Evolutionary conservation across 2,888 invertebrate genomes (phyloP).

Genomic region (Catocala fraxini): DNA sequence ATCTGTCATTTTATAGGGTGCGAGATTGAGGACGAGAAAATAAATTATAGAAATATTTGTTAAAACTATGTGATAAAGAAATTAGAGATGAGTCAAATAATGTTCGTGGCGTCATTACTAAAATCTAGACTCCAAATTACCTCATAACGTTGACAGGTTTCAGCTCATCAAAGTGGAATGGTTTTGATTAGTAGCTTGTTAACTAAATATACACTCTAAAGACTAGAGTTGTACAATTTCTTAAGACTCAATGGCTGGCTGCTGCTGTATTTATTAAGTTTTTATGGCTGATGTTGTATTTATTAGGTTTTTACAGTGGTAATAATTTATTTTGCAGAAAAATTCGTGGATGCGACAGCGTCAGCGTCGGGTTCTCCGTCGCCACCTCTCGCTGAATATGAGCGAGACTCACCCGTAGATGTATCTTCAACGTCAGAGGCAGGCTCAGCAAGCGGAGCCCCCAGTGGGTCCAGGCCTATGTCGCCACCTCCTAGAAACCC

Average conservation of each 20-base stretch:
- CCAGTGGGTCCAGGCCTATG: conserved; percentile 88
- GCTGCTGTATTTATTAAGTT: conserved; percentile 17
- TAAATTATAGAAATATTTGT: conserved; percentile 30
- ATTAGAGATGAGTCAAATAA: conserved; percentile 39
- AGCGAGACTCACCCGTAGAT: conserved; percentile 89
- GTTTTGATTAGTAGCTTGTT: conserved; percentile 34
- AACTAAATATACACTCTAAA: conserved; percentile 42
- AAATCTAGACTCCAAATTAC: conserved; percentile 34
- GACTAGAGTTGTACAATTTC: conserved; percentile 25
- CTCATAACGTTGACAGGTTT: conserved; percentile 43
- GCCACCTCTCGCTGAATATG: conserved; percentile 88
- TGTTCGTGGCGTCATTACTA: conserved; percentile 28
- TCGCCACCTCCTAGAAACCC: conserved; percentile 87
- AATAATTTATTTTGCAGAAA: conserved; percentile 83
- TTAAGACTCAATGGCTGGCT: conserved; percentile 20
- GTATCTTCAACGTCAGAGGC: conserved; percentile 90
- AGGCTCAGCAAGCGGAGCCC: conserved; percentile 88
- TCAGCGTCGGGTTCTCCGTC: conserved; percentile 88
- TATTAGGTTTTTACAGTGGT: conserved; percentile 6
- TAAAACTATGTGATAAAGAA: conserved; percentile 47
- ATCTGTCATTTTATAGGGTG: conserved; percentile 48
- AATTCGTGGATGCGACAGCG: conserved; percentile 90
- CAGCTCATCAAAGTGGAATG: conserved; percentile 34
- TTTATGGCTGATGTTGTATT: conserved; percentile 12
- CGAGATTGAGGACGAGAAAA: conserved; percentile 26